A percentile compares a stretch with the other conserved stretches of the same genome.
phyloP scores from a whole-genome alignment of 2,797 vertebrate genomes.

The Lacerta agilis region DNA sequence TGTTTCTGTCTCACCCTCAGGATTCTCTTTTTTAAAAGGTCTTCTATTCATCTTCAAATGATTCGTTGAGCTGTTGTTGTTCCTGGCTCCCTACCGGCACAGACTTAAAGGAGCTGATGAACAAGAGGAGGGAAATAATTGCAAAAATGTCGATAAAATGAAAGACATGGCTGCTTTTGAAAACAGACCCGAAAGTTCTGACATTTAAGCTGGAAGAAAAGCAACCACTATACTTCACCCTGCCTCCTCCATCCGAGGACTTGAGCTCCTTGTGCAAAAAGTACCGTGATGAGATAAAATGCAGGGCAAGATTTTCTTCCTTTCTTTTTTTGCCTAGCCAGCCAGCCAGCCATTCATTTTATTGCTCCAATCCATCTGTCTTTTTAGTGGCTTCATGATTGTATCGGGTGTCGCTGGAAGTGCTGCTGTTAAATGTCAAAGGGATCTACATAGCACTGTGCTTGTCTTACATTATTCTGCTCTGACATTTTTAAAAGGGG shows the following conservation, averaged over 20 bases:
- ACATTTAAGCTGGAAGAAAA: neutral
- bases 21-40: conserved; percentile 26
- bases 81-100: conserved; percentile 11
- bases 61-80: conserved; percentile 29
- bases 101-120: conserved; percentile 40
- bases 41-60: conserved; percentile 29
- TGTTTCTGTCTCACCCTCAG: no score
- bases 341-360: conserved; percentile 30
- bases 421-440: conserved; percentile 48
- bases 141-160: conserved; percentile 28
- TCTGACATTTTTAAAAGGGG: conserved; percentile 11
- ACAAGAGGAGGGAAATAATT: conserved; percentile 16
- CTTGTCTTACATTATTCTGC: conserved; percentile 25
- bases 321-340: conserved; percentile 45
- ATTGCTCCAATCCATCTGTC: conserved; percentile 54
- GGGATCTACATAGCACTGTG: conserved; percentile 28
- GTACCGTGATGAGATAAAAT: conserved; percentile 41
- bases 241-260: conserved; percentile 7
- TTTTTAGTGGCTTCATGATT: conserved; percentile 45
- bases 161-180: neutral
- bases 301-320: conserved; percentile 42
- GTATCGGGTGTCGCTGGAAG: conserved; percentile 40
- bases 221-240: conserved; percentile 19
- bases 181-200: conserved; percentile 10
- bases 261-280: conserved; percentile 26